These are phyloP conservation scores for Rhinolophus sinicus DNA, from an alignment of 2,113 vertebrate species.

Conservation along the genomic window DNA sequence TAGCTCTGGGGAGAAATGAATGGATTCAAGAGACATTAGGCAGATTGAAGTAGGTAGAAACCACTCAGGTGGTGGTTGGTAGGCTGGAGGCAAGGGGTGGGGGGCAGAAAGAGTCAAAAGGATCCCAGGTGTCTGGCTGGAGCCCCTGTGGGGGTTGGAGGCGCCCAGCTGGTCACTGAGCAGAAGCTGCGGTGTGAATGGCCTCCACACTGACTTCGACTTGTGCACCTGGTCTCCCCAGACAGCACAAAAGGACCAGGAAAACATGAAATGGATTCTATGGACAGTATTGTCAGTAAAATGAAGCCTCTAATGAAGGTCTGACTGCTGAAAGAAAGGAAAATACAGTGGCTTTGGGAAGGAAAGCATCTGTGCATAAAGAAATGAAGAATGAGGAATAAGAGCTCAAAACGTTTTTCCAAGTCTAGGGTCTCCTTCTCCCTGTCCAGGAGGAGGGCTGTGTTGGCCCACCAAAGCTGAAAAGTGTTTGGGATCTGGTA, in stretches of 20 bases:
- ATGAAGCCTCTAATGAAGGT: background rate
- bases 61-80: accelerated
- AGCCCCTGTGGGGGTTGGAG: background rate
- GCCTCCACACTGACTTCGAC: background rate
- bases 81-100: background rate
- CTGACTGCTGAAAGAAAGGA: background rate
- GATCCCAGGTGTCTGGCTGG: background rate
- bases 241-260: background rate
- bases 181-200: background rate
- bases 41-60: background rate
- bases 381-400: background rate
- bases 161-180: background rate
- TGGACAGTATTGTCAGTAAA: too few relatives aligned
- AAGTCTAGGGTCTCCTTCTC: background rate
- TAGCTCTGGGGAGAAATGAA: background rate
- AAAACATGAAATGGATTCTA: background rate
- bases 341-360: background rate
- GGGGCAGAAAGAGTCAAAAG: background rate
- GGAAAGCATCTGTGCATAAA: background rate
- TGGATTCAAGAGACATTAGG: background rate
- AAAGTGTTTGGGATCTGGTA: background rate
- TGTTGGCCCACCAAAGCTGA: background rate
- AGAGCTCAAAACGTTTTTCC: background rate
- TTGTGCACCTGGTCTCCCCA: background rate
- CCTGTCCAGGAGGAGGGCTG: too few relatives aligned